Conservation (phyloP, 2,113 vertebrate genomes). For the Pipra filicauda region DNA sequence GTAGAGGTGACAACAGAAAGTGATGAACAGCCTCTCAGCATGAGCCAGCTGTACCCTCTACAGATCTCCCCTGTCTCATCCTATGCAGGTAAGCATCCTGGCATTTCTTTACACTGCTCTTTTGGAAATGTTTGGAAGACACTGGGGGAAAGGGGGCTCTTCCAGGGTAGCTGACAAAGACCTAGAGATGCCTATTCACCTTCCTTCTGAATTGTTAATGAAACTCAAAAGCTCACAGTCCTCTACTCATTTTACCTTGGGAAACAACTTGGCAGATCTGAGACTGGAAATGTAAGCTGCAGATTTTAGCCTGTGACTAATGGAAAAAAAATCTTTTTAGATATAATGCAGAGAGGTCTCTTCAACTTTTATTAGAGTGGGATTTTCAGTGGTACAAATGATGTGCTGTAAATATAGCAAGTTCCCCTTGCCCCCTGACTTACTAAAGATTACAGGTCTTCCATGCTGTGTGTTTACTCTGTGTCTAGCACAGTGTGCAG, state of each 20-base stretch:
- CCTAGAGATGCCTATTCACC: neutral
- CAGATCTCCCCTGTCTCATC: constrained; percentile 97
- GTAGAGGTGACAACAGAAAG: constrained; percentile 97
- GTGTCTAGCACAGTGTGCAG: neutral
- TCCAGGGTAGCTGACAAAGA: neutral
- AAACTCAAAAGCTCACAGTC: neutral
- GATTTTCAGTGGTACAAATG: neutral
- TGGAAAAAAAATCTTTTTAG: neutral
- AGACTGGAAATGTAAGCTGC: neutral
- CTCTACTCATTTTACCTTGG: neutral
- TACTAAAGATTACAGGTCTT: neutral
- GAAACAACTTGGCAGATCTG: neutral
- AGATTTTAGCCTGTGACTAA: neutral
- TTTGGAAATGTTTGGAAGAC: neutral
- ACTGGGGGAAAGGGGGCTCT: neutral
- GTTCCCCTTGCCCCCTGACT: neutral
- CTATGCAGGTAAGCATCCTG: constrained; percentile 81
- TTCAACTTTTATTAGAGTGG: neutral
- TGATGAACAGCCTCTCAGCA: constrained; percentile 90
- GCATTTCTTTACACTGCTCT: neutral
- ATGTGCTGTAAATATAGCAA: neutral
- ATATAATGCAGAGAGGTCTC: neutral
- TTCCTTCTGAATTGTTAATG: neutral
- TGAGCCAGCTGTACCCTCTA: constrained; percentile 91
- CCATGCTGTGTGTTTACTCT: neutral